phyloP scores from a whole-genome alignment of 92 coral and sea anemone genomes.

The Blastomussa wellsi region DNA sequence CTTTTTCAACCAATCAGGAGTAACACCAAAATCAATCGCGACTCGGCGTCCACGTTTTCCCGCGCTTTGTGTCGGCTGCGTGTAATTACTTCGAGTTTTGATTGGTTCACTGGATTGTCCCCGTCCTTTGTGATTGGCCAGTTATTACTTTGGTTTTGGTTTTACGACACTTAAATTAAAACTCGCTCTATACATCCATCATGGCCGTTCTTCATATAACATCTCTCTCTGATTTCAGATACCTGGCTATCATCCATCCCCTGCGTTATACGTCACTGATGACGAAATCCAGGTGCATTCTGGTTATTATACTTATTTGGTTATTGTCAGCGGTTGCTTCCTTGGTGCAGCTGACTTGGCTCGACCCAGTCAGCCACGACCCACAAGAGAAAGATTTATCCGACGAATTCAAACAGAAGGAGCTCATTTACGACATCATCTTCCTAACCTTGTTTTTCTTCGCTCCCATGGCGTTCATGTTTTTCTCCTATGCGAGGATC shows the following conservation, averaged over 20 bases:
- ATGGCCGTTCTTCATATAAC: too few species aligned
- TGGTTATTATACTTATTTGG: conserved; percentile 44
- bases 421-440: conserved; percentile 42
- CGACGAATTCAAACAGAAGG: conserved; percentile 14
- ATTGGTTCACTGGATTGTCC: too few species aligned
- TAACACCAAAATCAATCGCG: too few species aligned
- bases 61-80: too few species aligned
- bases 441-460: conserved; percentile 31
- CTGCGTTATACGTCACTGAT: conserved; percentile 44
- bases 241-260: conserved; percentile 37
- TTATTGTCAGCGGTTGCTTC: conserved; percentile 32
- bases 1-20: too few species aligned
- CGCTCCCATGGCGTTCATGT: conserved; percentile 38
- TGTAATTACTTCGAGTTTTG: too few species aligned
- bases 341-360: conserved; percentile 50
- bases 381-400: conserved; percentile 7
- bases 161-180: too few species aligned
- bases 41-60: too few species aligned
- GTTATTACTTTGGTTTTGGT: too few species aligned
- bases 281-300: conserved; percentile 40
- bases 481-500: conserved; percentile 30
- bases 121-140: too few species aligned
- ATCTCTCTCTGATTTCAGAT: background rate
- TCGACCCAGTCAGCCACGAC: conserved; percentile 32
- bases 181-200: too few species aligned